Base-by-base conservation (phyloP, 2,888 invertebrate genomes). In the Blera fallax region DNA sequence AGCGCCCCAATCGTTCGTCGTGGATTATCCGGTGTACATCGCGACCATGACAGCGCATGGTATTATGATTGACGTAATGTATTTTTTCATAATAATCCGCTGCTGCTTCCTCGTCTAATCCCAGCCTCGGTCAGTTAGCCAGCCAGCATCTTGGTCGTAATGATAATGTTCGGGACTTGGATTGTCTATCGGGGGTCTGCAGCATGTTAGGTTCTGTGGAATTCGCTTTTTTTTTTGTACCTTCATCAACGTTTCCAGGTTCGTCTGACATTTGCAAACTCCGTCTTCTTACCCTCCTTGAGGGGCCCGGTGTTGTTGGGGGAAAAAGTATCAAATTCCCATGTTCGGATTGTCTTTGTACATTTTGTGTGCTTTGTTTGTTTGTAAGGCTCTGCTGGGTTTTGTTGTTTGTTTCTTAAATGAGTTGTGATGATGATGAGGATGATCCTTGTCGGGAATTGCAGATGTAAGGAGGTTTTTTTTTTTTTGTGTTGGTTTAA, bases 41-140 rank as follows among this genome's bases (percentile, higher is more conserved):
- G 81, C 54, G 32, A 72, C 85, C 70, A n/a, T 80, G 81, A 85
- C 85, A 85, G 81, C 85, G 50, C 80, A 67, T 14, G 76, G 77
- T 81, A 85, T 85, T 85, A 85, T 85, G 85, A 85, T 81, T 85
- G 85, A 85, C 85, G 85, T 85, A 85, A 85, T 81, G 81, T 77
- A 72, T 79, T 79, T 79, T 64, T 79, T 78, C 74, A 76, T 64
- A 58, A 72, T 85, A 85, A 85, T 85, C 80, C 76, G 50, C 69
- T 76, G 81, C 65, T 76, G 83, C 40, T 60, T 34, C 67, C 48
- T 45, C 70, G 54, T 85, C 65, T 80, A 81, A 84, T 81, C 81
- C 76, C 74, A 43, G 50, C 24, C 50, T 48, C 56, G 40, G 40
- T 8, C 54, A 43, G 50, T 58, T 52, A 37, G 40, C 37, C 58